Evolutionary conservation across 2,888 invertebrate genomes (phyloP).

Genomic region (Itoplectis maculator): DNA sequence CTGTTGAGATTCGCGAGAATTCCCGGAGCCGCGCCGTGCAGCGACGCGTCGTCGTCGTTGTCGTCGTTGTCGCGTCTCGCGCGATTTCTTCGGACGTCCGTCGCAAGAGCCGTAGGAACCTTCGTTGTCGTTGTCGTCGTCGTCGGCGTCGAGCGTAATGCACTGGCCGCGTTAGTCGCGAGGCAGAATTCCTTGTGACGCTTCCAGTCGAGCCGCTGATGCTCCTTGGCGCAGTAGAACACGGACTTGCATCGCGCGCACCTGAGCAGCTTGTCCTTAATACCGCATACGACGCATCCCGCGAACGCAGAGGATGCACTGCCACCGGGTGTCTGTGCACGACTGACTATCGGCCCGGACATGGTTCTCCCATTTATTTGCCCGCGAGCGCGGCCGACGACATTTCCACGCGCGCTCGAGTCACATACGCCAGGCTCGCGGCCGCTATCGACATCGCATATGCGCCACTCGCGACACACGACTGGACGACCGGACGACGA

Average conservation of each 20-base stretch:
- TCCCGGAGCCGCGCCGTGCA: conserved; percentile 12
- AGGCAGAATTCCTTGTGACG: conserved; percentile 87
- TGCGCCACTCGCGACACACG: too few relatives aligned
- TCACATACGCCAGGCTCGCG: conserved; percentile 71
- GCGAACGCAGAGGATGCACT: conserved; percentile 62
- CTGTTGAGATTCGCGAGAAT: conserved; percentile 53
- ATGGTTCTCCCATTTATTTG: conserved; percentile 75
- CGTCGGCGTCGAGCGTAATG: conserved; percentile 58
- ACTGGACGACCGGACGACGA: background rate
- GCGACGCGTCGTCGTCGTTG: conserved; percentile 13
- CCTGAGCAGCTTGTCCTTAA: conserved; percentile 87
- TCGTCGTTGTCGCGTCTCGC: conserved; percentile 54
- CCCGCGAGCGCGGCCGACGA: conserved; percentile 65
- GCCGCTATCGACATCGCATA: conserved; percentile 45
- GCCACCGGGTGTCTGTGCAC: conserved; percentile 74
- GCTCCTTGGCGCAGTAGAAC: conserved; percentile 92
- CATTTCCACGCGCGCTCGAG: conserved; percentile 69
- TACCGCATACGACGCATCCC: conserved; percentile 87
- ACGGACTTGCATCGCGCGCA: conserved; percentile 91
- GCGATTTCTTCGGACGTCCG: too few relatives aligned
- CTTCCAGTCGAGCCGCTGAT: conserved; percentile 93
- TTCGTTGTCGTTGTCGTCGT: conserved; percentile 46
- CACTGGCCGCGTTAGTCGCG: conserved; percentile 65
- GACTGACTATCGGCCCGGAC: conserved; percentile 79
- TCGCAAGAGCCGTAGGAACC: background rate